These are phyloP conservation scores for Pitta sordida DNA, from an alignment of 2,113 vertebrate species.

Conservation along the genomic window DNA sequence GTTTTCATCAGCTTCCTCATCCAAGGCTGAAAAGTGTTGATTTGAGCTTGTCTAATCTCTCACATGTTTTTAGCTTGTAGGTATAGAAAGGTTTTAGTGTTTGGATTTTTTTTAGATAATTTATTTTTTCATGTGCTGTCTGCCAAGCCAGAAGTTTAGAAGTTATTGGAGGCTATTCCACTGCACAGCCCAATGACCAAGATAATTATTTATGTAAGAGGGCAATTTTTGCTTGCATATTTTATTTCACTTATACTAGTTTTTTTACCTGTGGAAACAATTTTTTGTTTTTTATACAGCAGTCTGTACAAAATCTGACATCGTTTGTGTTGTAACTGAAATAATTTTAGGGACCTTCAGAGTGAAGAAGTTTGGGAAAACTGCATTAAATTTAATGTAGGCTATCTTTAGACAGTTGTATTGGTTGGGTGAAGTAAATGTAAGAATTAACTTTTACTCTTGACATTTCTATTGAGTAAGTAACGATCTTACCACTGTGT, in stretches of 20 bases:
- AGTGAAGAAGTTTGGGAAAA: neutral
- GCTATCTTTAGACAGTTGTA: neutral
- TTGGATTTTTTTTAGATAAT: neutral
- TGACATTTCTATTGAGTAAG: slow-evolving; percentile 27
- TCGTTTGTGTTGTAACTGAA: neutral
- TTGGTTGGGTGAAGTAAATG: neutral
- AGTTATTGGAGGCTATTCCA: slow-evolving; percentile 67
- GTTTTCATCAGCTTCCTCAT: neutral
- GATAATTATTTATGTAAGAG: slow-evolving; percentile 69
- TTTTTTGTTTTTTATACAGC: neutral
- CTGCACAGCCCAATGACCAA: slow-evolving; percentile 61
- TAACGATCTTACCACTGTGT: neutral
- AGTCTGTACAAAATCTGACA: neutral
- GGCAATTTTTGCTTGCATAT: slow-evolving; percentile 36
- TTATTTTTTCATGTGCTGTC: neutral
- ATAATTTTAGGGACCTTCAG: neutral
- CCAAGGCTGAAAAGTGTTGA: neutral
- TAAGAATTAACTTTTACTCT: neutral
- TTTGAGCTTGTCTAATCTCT: neutral
- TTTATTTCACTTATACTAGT: neutral
- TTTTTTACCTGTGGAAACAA: neutral
- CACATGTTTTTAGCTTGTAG: neutral
- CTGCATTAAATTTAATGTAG: neutral
- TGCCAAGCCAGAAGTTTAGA: neutral
- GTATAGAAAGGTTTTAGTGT: neutral